phyloP scores from a whole-genome alignment of 2,888 invertebrate species.

The Apeira syringaria region DNA sequence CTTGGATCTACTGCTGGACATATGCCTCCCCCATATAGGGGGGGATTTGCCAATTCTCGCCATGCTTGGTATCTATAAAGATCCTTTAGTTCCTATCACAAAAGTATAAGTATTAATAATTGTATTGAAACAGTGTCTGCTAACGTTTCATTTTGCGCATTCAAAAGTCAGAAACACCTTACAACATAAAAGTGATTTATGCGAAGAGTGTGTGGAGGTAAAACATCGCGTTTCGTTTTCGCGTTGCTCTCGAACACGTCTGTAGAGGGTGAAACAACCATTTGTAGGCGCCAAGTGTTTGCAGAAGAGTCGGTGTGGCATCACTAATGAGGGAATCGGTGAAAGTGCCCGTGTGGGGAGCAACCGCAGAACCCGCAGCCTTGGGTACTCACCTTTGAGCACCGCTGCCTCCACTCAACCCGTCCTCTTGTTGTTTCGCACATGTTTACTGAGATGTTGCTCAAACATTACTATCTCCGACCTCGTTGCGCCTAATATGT shows the following conservation, averaged over 20 bases:
- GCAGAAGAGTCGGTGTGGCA: slow-evolving; percentile 65
- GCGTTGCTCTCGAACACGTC: slow-evolving; percentile 40
- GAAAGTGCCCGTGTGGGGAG: slow-evolving; percentile 58
- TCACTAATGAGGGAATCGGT: slow-evolving; percentile 71
- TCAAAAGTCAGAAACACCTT: slow-evolving; percentile 16
- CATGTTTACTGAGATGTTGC: slow-evolving; percentile 30
- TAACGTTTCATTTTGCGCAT: slow-evolving; percentile 4
- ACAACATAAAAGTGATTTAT: slow-evolving; percentile 24
- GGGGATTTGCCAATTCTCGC: too few relatives aligned
- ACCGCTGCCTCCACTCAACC: slow-evolving; percentile 30
- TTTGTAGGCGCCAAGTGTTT: slow-evolving; percentile 72
- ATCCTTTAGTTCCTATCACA: too few relatives aligned
- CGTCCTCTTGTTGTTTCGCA: slow-evolving; percentile 40
- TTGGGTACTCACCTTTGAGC: slow-evolving; percentile 37
- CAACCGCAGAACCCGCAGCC: slow-evolving; percentile 49
- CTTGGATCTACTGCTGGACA: too few relatives aligned
- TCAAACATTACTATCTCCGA: slow-evolving; percentile 33
- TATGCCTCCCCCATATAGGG: too few relatives aligned
- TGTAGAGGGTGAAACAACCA: slow-evolving; percentile 52
- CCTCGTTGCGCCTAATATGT: slow-evolving; percentile 35
- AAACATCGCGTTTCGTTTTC: slow-evolving; percentile 32
- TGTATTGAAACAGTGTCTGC: slow-evolving; percentile 9
- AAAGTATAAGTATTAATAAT: too few relatives aligned
- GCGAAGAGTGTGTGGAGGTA: slow-evolving; percentile 21
- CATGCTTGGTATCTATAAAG: too few relatives aligned